A percentile compares a stretch with the other conserved stretches of the same genome.
These are phyloP conservation scores for Orcinus orca DNA, from an alignment of 2,113 vertebrate genomes.

Conservation along the genomic window DNA sequence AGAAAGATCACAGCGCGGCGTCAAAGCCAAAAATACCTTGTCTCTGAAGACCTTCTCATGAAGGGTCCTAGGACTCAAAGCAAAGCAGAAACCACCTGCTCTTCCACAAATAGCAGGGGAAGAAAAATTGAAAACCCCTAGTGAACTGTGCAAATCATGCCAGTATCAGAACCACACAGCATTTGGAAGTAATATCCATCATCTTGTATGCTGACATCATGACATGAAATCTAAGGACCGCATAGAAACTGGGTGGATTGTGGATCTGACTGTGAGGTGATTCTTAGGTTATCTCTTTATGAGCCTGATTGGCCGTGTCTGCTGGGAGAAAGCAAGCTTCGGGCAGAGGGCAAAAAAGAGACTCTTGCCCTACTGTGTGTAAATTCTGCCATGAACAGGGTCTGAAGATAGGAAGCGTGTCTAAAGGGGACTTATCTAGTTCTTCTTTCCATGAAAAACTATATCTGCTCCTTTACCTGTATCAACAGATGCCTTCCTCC, in stretches of 20 bases:
- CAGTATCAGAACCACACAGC: neutral
- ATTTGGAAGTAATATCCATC: neutral
- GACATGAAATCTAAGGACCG: neutral
- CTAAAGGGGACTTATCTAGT: neutral
- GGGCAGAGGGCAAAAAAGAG: neutral
- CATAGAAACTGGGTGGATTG: neutral
- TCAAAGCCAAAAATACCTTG: constrained; percentile 59
- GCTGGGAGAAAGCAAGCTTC: neutral
- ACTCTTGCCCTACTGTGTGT: neutral
- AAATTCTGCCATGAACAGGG: neutral
- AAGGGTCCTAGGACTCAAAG: constrained; percentile 5
- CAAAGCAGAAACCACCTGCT: neutral
- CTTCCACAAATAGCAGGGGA: neutral
- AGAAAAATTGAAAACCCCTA: neutral
- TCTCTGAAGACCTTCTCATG: neutral
- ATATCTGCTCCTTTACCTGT: neutral
- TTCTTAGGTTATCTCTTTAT: neutral
- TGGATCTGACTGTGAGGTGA: neutral
- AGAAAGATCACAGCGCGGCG: neutral
- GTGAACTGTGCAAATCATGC: neutral
- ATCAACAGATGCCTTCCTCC: neutral
- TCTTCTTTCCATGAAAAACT: neutral
- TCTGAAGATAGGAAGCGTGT: neutral
- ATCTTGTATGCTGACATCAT: neutral
- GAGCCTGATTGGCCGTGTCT: neutral